Evolutionary conservation across 2,797 vertebrate species (phyloP).

Genomic region (Hylomyscus alleni): DNA sequence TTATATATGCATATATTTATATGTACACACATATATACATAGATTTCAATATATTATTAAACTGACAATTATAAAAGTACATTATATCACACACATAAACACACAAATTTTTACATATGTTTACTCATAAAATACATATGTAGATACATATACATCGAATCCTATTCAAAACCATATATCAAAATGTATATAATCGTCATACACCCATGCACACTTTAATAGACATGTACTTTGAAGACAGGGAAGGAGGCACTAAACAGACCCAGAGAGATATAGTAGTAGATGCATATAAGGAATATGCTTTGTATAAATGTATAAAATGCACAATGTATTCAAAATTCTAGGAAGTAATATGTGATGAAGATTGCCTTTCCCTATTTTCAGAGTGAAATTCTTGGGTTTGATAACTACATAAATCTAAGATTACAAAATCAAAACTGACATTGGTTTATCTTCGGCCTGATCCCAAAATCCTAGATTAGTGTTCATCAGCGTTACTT

Average conservation of each 20-base stretch:
- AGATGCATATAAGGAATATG: not conserved
- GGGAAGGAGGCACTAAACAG: not conserved
- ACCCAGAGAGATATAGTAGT: not conserved
- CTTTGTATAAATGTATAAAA: not conserved
- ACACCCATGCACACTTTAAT: not conserved
- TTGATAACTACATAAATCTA: not conserved
- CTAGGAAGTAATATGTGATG: not conserved
- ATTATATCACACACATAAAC: not conserved
- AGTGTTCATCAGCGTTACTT: not conserved
- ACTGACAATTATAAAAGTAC: not conserved
- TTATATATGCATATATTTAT: not conserved
- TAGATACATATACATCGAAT: not conserved
- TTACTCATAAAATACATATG: not conserved
- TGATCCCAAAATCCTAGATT: not conserved
- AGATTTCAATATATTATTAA: not conserved
- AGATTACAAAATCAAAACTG: not conserved
- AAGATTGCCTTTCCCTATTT: not conserved
- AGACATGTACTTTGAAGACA: not conserved
- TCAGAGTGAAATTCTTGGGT: not conserved
- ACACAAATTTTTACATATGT: not conserved
- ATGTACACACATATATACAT: not conserved
- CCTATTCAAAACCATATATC: slow-evolving; percentile 10
- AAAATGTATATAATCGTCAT: not conserved
- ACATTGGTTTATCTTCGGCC: not conserved
- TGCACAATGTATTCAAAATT: not conserved